phyloP scores from a whole-genome alignment of 2,113 vertebrate genomes.

The Isurus oxyrinchus region DNA sequence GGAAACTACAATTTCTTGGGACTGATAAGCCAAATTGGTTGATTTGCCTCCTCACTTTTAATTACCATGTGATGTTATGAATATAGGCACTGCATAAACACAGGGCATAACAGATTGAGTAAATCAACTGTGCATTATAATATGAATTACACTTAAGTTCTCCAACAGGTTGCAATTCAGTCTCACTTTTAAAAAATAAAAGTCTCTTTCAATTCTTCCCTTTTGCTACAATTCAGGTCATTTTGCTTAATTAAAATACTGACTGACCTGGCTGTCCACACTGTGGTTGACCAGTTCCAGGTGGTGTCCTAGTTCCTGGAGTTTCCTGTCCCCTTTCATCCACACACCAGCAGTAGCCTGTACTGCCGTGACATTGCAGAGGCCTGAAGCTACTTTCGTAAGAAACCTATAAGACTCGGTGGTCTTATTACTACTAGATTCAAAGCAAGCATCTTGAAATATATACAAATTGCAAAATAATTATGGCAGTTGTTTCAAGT shows the following conservation, averaged over 20 bases:
- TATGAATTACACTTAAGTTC: not conserved
- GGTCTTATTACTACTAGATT: no score
- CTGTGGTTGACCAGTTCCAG: slow-evolving; percentile 43
- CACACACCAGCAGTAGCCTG: slow-evolving; percentile 93
- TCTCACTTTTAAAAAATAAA: not conserved
- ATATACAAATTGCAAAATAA: no score
- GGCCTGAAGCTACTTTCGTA: slow-evolving; percentile 58
- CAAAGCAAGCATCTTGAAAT: no score
- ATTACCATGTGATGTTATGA: not conserved
- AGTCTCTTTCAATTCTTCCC: not conserved
- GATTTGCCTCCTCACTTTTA: not conserved
- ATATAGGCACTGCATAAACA: not conserved
- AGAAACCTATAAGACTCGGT: no score
- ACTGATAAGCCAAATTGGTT: not conserved
- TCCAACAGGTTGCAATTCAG: not conserved
- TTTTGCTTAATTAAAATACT: no score
- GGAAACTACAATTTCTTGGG: not conserved
- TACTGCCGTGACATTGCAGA: slow-evolving; percentile 85
- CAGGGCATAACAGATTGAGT: not conserved
- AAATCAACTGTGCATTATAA: not conserved
- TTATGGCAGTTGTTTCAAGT: no score
- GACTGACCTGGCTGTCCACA: slow-evolving; percentile 5
- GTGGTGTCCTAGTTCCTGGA: slow-evolving; percentile 72
- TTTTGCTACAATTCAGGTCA: slow-evolving; percentile 26
- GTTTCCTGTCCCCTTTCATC: slow-evolving; percentile 78